Evolutionary conservation across 2,113 vertebrate species (phyloP), one percentile per base, ranked within the genome.

Genomic region (Pao palembangensis): DNA sequence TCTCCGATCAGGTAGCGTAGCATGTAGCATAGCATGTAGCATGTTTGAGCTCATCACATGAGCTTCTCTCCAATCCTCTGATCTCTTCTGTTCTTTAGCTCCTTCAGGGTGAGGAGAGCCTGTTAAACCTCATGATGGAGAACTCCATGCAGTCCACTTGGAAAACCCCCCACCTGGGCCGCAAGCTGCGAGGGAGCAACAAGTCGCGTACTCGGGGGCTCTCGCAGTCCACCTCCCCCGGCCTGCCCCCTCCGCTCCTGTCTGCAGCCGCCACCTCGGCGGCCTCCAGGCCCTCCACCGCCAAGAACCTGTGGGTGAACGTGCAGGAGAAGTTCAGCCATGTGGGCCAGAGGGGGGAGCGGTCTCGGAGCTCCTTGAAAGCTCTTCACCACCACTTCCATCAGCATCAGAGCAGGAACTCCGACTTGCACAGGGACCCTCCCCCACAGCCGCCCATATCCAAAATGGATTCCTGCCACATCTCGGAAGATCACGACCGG

Each of bases 51-150:
- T 31, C 28, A 1, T 31, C 28, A 31, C 28, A 8, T 34, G 1
- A 49, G 14, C 51, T 17, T 41, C 16, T 48, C 10, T 58, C 52
- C 44, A 16, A 31, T 55, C 21, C 43, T 11, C 49, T 23, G 18
- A 43, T 28, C 23, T 31, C 23, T 16, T 16, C 51, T 54, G 4
- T 49, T 51, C 4, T 59, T 2, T 67, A 98, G 87, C 92, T 98
- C 41, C 89, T 96, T 54, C 95, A 96, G 56, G 96, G 94, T 0
- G 95, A 98, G 86, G 94, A 98, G 88, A 98, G 91, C 1, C 82
- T 98, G 70, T 84, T 98, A n/a, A 96, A 94, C 84, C 93, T 98
- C 41, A 96, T 98, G 94, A 94, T 97, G 92, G 94, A 98, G 85
- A 93, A 94, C 85, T 96, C 95, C 1, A 90, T 96, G 73, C 88